These are phyloP conservation scores for Pogonocherus hispidulus DNA, from an alignment of 2,888 invertebrate species.

Conservation along the genomic window DNA sequence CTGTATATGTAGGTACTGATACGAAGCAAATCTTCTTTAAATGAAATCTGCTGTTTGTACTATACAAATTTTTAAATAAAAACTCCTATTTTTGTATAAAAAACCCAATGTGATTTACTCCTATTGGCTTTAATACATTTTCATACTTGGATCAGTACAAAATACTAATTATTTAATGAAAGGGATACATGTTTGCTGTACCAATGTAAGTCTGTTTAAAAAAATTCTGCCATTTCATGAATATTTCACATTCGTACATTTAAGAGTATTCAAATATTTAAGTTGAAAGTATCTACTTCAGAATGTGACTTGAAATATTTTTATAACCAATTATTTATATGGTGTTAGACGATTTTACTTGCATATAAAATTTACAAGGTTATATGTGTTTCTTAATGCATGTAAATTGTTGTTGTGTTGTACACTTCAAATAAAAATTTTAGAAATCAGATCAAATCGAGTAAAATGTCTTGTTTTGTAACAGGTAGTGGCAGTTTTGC, in stretches of 20 bases:
- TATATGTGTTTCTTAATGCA: not conserved
- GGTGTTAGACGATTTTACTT: constrained; percentile 15
- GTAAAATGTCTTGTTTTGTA: not conserved
- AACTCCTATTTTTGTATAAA: constrained; percentile 15
- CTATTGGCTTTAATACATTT: constrained; percentile 8
- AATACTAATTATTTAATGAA: not conserved
- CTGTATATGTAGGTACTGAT: no score
- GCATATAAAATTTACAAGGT: not conserved
- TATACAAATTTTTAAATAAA: no score
- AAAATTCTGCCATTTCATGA: no score
- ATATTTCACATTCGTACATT: no score
- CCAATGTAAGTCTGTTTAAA: not conserved
- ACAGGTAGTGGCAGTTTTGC: not conserved
- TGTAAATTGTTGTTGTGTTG: not conserved
- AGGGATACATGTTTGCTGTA: not conserved
- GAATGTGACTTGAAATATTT: constrained; percentile 3
- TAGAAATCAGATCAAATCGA: not conserved
- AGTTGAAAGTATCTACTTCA: not conserved
- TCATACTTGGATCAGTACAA: not conserved
- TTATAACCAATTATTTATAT: not conserved
- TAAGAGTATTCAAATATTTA: not conserved
- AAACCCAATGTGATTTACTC: not conserved
- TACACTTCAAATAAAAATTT: not conserved
- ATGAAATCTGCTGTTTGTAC: no score
- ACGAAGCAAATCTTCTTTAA: no score